A percentile compares a stretch with the other conserved stretches of the same genome.
Conservation (phyloP, 2,797 vertebrate genomes). For the Typhlichthys eigenmanni region DNA sequence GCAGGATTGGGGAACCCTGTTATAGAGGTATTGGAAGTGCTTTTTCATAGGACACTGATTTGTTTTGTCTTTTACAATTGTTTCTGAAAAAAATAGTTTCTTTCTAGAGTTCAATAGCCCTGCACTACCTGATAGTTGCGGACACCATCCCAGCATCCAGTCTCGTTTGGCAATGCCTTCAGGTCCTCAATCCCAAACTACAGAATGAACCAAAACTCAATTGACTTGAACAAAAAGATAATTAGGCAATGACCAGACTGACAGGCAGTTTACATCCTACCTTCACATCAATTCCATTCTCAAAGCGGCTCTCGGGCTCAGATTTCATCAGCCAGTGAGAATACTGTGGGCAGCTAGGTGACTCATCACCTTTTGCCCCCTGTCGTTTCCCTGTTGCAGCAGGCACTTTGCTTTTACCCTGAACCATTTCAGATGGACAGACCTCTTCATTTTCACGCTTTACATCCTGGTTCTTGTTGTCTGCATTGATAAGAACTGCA, state of each 20-base stretch:
- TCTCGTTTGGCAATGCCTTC: constrained; percentile 87
- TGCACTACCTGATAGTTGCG: constrained; percentile 92
- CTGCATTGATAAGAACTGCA: not conserved
- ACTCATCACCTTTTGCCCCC: constrained; percentile 30
- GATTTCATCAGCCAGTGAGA: constrained; percentile 95
- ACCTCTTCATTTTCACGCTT: constrained; percentile 7
- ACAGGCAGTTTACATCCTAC: constrained; percentile 56
- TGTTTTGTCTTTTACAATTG: too few species aligned
- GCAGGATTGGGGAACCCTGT: not conserved
- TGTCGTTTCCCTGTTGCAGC: constrained; percentile 36
- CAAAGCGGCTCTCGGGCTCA: constrained; percentile 91
- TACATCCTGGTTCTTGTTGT: not conserved
- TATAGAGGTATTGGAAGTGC: too few species aligned
- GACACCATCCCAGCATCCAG: constrained; percentile 93
- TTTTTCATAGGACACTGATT: too few species aligned
- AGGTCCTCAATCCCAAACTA: constrained; percentile 96
- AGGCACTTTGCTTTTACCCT: constrained; percentile 53
- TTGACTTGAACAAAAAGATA: not conserved
- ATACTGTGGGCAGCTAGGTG: constrained; percentile 29
- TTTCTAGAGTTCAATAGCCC: not conserved
- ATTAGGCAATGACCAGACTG: not conserved
- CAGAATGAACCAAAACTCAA: constrained; percentile 18
- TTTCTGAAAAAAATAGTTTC: too few species aligned
- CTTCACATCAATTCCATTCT: constrained; percentile 93
- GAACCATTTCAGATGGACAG: constrained; percentile 15